Percentiles rank a stretch among this genome's conserved stretches.
These are phyloP conservation scores for Rhagoletis pomonella DNA, from an alignment of 1,140 invertebrate genomes.

Conservation along the genomic window DNA sequence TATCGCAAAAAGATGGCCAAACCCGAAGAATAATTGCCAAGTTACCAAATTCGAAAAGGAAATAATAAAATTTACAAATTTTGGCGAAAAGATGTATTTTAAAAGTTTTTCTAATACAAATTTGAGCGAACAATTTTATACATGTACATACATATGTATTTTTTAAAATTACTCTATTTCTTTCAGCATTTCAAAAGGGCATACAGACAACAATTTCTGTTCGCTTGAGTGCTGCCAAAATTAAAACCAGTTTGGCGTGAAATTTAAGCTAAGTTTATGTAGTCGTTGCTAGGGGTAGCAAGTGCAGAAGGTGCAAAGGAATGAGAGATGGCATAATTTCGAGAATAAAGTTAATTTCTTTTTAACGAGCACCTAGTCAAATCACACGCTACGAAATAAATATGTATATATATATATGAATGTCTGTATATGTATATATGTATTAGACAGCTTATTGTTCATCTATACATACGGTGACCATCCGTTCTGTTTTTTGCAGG, in stretches of 20 bases:
- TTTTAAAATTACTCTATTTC: not conserved
- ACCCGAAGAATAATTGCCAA: too few species aligned
- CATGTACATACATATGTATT: not conserved
- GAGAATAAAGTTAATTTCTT: constrained; percentile 35
- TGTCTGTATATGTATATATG: not conserved
- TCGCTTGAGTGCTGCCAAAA: constrained; percentile 23
- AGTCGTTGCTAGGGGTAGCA: not conserved
- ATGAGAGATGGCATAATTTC: not conserved
- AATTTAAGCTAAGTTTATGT: constrained; percentile 24
- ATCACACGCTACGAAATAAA: not conserved
- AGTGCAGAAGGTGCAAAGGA: not conserved
- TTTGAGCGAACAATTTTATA: not conserved
- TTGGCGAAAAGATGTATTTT: too few species aligned
- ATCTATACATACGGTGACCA: too few species aligned
- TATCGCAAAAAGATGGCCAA: too few species aligned
- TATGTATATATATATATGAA: not conserved
- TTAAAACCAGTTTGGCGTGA: not conserved
- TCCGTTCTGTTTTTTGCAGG: too few species aligned
- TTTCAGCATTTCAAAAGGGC: not conserved
- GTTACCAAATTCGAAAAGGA: too few species aligned
- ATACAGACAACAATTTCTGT: not conserved
- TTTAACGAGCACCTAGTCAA: constrained; percentile 17
- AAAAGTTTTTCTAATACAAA: not conserved
- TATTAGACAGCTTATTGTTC: not conserved
- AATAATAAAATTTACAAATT: too few species aligned